Base-by-base conservation (phyloP, 2,888 invertebrate species). In the Drosophila engyochracea region DNA sequence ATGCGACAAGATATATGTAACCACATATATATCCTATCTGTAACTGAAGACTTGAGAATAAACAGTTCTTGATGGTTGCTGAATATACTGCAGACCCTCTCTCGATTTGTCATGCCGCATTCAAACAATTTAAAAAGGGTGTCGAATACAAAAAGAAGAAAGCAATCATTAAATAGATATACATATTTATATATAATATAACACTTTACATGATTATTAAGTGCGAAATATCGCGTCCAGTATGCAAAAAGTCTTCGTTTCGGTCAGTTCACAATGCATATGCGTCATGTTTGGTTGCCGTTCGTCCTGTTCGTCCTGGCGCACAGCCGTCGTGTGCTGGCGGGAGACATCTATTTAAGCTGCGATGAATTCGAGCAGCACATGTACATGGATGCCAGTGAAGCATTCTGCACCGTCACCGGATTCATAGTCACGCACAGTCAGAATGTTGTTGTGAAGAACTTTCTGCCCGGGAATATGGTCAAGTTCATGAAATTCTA, bases 401-500 rank as follows among this genome's bases (percentile, higher is more conserved):
- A 92, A 47, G 82, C 89, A 3, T 93, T 92, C 59, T 93, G 93
- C 78, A 93, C 92, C 1, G 92, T 93, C 3, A 92, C 92, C 25
- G 92, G 92, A 0, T 91, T 93, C 28, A 90, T 86, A 25, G 93
- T 93, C n/a, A 92, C 91, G 0, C 93, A 93, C 68, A 92, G 91
- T 66, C 93, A 93, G 68, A 91, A 91, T 70, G 85, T 93, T 4
- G 91, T 92, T 68, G 89, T 93, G 30, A 87, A 90, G 35, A 84
- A 90, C 37, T 90, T 92, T 70, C 64, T 82, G 6, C 86, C 84
- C 37, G 90, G 91, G 0, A 91, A 92, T 53, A 84, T 88, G 81
- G 92, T 92, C 7, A 93, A 91, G 76, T 93, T 92, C 68, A 93
- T 93, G 91, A 93, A 93, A 64, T 93, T 93, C 80, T 93, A 93